These are phyloP conservation scores for Phymanthus crucifer DNA, from an alignment of 92 coral and sea anemone genomes.

Conservation along the genomic window DNA sequence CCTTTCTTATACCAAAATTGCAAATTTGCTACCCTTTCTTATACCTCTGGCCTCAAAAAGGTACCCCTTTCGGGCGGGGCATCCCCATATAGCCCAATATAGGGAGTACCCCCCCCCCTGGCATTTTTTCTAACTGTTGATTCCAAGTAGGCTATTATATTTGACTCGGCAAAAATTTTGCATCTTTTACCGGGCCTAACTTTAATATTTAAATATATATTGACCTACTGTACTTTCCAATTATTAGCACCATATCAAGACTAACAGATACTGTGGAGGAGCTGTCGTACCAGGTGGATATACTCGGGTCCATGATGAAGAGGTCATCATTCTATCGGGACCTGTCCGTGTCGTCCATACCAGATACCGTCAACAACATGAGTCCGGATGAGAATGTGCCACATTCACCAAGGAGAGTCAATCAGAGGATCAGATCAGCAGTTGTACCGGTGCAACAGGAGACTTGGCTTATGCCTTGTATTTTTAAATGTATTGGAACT, in stretches of 20 bases:
- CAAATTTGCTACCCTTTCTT: no score
- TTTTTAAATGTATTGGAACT: constrained; percentile 96
- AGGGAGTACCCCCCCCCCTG: no score
- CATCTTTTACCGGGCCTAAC: no score
- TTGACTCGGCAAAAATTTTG: no score
- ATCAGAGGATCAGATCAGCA: constrained; percentile 63
- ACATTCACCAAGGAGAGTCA: constrained; percentile 65
- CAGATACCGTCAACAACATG: constrained; percentile 77
- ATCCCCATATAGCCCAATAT: no score
- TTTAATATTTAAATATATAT: no score
- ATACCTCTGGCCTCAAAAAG: no score
- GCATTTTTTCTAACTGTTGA: no score
- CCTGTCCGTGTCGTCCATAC: constrained; percentile 86
- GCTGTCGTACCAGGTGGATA: constrained; percentile 86
- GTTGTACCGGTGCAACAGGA: constrained; percentile 83
- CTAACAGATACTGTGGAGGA: constrained; percentile 91
- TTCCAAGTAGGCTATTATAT: no score
- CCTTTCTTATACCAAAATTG: no score
- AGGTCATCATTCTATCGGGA: constrained; percentile 83
- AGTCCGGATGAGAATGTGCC: constrained; percentile 74
- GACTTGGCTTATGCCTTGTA: constrained; percentile 91
- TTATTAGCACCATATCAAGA: constrained; percentile 76
- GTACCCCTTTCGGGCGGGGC: no score
- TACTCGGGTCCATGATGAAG: constrained; percentile 67
- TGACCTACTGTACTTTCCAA: not conserved